Conservation (phyloP, 2,113 vertebrate species). For the Limnothrissa miodon region DNA sequence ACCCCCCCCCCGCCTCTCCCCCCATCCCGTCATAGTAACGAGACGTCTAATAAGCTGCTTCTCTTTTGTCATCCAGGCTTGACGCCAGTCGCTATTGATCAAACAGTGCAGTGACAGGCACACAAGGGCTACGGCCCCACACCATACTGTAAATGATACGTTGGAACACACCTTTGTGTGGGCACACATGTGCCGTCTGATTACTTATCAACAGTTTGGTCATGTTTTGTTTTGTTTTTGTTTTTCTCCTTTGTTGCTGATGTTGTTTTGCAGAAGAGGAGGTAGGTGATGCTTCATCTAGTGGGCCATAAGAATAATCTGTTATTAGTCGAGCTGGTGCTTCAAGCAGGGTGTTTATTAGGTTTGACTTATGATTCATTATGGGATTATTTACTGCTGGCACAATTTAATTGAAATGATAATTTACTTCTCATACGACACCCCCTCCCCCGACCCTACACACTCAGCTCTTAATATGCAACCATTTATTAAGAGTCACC, state of each 20-base stretch:
- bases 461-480: neutral
- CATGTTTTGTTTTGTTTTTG: too few relatives aligned
- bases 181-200: neutral
- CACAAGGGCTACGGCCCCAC: neutral
- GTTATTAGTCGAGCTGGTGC: neutral
- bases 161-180: neutral
- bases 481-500: neutral
- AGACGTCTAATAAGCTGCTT: neutral
- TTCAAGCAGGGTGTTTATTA: neutral
- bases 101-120: neutral
- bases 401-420: neutral
- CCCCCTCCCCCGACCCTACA: neutral
- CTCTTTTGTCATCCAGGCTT: neutral
- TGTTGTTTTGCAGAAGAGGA: neutral
- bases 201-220: neutral
- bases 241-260: too few relatives aligned
- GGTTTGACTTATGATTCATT: neutral
- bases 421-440: neutral
- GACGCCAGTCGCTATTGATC: neutral
- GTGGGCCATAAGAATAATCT: neutral
- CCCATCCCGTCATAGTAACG: neutral
- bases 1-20: slow-evolving; percentile 44
- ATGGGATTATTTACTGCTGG: neutral
- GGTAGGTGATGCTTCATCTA: neutral
- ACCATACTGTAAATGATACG: neutral